Evolutionary conservation across 2,113 vertebrate genomes (phyloP).

Genomic region (Picathartes gymnocephalus): DNA sequence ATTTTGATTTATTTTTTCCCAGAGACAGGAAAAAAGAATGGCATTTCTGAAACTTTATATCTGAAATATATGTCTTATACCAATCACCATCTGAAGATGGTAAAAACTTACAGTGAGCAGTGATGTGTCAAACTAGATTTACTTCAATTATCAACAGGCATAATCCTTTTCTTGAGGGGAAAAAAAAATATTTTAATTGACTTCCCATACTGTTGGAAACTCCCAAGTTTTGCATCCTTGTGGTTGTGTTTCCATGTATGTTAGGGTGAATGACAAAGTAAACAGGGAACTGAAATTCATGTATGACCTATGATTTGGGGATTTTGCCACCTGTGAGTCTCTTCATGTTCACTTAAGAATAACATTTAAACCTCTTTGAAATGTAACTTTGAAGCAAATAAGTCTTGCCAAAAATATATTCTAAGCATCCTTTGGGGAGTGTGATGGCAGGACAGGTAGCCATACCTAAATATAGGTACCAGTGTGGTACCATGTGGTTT

Average conservation of each 20-base stretch:
- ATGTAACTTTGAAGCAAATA: neutral
- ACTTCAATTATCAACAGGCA: neutral
- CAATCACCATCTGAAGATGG: neutral
- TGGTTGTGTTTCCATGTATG: rapidly evolving
- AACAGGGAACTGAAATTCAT: neutral
- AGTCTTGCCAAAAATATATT: neutral
- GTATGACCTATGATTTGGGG: neutral
- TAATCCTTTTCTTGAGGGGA: rapidly evolving
- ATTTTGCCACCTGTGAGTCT: neutral
- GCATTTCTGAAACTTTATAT: neutral
- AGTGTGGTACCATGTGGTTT: neutral
- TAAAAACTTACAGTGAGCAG: neutral
- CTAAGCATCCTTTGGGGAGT: neutral
- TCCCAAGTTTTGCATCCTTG: neutral
- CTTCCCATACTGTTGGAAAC: neutral
- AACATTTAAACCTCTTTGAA: neutral
- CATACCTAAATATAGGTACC: neutral
- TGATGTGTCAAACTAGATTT: neutral
- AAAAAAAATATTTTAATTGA: neutral
- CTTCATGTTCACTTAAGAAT: neutral
- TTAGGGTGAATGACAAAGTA: neutral
- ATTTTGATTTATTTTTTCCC: neutral
- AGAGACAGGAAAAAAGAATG: neutral
- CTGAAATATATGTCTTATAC: neutral
- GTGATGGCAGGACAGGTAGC: neutral